These are phyloP conservation scores for Globia sparganii DNA, from an alignment of 2,888 invertebrate species.

Conservation along the genomic window DNA sequence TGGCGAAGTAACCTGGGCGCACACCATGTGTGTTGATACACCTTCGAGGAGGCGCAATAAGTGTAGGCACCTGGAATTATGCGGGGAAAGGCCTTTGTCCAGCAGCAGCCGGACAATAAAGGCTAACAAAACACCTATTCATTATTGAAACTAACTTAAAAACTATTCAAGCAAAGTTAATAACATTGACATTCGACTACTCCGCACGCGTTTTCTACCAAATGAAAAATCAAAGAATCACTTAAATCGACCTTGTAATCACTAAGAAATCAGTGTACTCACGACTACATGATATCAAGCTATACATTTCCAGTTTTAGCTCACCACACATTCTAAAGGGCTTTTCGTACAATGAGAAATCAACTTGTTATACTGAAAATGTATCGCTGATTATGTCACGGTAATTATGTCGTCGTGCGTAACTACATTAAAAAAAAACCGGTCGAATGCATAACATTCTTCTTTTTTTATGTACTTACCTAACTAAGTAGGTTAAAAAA, in stretches of 20 bases:
- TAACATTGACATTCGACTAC: background rate
- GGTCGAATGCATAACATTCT: background rate
- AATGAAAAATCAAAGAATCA: background rate
- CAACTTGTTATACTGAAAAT: no score
- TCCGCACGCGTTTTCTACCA: background rate
- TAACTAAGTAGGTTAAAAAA: background rate
- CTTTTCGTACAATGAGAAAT: no score
- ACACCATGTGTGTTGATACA: background rate
- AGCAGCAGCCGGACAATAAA: no score
- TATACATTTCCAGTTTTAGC: no score
- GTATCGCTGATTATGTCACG: no score
- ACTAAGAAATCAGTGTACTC: no score
- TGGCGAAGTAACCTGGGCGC: background rate
- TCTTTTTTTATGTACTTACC: no score
- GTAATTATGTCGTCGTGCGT: no score
- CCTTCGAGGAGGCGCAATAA: background rate
- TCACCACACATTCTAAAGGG: no score
- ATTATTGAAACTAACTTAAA: background rate
- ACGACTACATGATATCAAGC: no score
- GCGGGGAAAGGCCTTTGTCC: no score
- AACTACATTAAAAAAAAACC: background rate
- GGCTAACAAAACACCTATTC: background rate
- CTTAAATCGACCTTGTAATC: no score
- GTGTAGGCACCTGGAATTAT: background rate
- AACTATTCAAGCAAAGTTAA: background rate